Base-by-base conservation (phyloP, 2,113 vertebrate genomes). In the Noturus placidus region DNA sequence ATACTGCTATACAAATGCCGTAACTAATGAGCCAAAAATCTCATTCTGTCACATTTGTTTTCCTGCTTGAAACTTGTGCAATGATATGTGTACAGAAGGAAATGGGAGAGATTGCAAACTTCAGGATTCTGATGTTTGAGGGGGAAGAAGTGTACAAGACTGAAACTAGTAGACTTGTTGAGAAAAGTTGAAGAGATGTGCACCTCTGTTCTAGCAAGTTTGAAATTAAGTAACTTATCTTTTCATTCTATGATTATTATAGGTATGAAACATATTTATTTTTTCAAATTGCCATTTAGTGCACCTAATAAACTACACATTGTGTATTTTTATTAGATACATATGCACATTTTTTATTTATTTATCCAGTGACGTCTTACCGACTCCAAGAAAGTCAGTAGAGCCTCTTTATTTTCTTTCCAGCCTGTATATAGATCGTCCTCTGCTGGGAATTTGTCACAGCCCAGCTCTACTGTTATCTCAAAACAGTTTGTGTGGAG, bases 401-500 rank as follows among this genome's bases (percentile, higher is more conserved):
- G 94, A 30, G 98, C 97, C 83, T 99, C 95, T 65, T 95, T 95
- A 92, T 99, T 99, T 86, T 98, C 95, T 35, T 96, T 94, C 98
- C 98, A 99, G 91, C 92, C 95, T 27, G 89, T 90, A 77, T 95
- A 95, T 86, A 99, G 90, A 0, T 96, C 96, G 87, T 98, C 97
- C 90, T 98, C 97, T 3, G 96, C 93, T 17, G 97, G 98, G 88
- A 98, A 97, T 90, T 97, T 97, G 72, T 99, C 97, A 93, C 98
- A 99, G 85, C 98, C 97, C 50, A 99, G 94, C 89, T 97, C 96
- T 91, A 99, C 95, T 0, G 97, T 98, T 92, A 99, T 96, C 94
- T 99, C 98, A 86, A 98, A 98, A 86, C 98, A 99, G 93, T 99
- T 99, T 93, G 96, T 98, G 95, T 98, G 98, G 80, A 99, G 96